A percentile compares a stretch with the other conserved stretches of the same genome.
These are phyloP conservation scores for Ophioderma brevispina DNA, from an alignment of 35 echinoderm and acorn worm genomes.

Conservation along the genomic window DNA sequence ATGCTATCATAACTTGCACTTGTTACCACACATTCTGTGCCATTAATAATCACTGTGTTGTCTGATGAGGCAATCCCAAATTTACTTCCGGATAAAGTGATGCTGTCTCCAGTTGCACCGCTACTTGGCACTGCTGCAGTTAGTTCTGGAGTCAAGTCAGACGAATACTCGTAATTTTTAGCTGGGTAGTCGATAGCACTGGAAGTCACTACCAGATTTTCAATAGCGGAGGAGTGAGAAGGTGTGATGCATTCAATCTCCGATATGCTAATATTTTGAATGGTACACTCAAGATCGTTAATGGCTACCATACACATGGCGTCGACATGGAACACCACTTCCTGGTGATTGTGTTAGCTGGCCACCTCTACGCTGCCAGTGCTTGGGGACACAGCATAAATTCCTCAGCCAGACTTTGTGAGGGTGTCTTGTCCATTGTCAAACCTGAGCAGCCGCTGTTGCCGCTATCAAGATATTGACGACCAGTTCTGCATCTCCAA, in stretches of 20 bases:
- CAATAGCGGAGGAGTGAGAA: slow-evolving; percentile 14
- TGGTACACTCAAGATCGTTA: slow-evolving; percentile 58
- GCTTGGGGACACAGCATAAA: slow-evolving; percentile 56
- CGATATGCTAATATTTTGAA: slow-evolving; percentile 70
- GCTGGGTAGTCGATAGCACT: slow-evolving; percentile 14
- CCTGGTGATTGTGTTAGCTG: slow-evolving; percentile 71
- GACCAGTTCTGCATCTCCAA: slow-evolving; percentile 46
- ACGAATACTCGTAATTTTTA: slow-evolving; percentile 43
- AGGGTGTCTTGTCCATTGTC: slow-evolving; percentile 13
- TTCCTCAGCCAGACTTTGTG: slow-evolving; percentile 43
- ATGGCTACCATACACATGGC: slow-evolving; percentile 39
- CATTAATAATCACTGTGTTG: slow-evolving; percentile 67
- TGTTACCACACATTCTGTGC: slow-evolving; percentile 56
- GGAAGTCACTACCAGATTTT: slow-evolving; percentile 59
- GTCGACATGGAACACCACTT: slow-evolving; percentile 77
- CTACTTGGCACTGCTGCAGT: slow-evolving; percentile 43
- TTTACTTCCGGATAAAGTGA: slow-evolving; percentile 70
- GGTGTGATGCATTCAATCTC: slow-evolving; percentile 70
- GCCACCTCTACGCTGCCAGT: slow-evolving; percentile 84
- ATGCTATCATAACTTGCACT: slow-evolving; percentile 35
- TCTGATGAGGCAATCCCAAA: slow-evolving; percentile 45
- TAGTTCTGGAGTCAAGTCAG: slow-evolving; percentile 53
- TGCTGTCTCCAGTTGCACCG: slow-evolving; percentile 60
- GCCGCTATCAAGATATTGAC: slow-evolving; percentile 69
- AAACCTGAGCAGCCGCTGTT: too few species aligned